Percentiles rank a stretch among this genome's conserved stretches.
These are phyloP conservation scores for Rhynchopsitta pachyrhyncha DNA, from an alignment of 2,113 vertebrate genomes.

Conservation along the genomic window DNA sequence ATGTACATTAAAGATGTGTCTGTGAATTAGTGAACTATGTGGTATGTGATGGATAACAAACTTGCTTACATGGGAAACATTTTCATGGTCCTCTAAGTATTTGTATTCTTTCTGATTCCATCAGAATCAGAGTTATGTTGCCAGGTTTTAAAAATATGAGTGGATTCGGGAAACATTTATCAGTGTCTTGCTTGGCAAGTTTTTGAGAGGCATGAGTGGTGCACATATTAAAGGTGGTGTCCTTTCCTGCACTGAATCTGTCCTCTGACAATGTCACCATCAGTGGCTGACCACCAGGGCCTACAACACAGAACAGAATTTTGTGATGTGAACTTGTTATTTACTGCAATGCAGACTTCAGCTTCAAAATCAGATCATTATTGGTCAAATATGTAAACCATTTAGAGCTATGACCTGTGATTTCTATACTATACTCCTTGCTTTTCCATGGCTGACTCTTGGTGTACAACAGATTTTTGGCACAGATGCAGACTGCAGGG, in stretches of 20 bases:
- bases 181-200: not conserved
- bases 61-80: not conserved
- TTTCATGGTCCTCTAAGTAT: not conserved
- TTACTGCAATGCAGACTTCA: not conserved
- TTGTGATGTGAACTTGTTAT: not conserved
- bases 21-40: not conserved
- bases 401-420: not conserved
- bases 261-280: not conserved
- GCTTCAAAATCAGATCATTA: not conserved
- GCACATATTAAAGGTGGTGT: accelerated
- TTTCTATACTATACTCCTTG: not conserved
- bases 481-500: not conserved
- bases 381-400: not conserved
- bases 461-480: not conserved
- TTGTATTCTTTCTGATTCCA: not conserved
- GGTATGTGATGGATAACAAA: not conserved
- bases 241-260: not conserved
- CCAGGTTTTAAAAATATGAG: not conserved
- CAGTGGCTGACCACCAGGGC: not conserved
- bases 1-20: not conserved
- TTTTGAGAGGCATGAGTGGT: not conserved
- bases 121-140: not conserved
- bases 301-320: not conserved
- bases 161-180: accelerated
- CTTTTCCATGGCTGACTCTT: not conserved